These are phyloP conservation scores for Gymnocypris eckloni DNA, from an alignment of 2,797 vertebrate species.

Conservation along the genomic window DNA sequence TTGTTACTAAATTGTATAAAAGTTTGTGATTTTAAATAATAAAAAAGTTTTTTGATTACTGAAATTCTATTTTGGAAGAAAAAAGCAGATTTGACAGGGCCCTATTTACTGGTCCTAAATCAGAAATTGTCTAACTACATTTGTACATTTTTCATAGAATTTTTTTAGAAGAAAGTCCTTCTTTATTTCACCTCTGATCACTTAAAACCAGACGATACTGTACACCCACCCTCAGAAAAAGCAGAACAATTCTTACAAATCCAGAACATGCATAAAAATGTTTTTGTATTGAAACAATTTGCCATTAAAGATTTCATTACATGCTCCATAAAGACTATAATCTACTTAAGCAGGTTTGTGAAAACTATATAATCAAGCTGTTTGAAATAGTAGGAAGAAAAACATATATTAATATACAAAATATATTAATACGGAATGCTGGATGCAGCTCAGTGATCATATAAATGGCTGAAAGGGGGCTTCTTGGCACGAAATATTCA, in stretches of 20 bases:
- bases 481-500: slow-evolving; percentile 18
- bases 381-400: slow-evolving; percentile 42
- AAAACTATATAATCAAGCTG: slow-evolving; percentile 54
- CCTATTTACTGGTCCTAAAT: background rate
- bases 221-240: background rate
- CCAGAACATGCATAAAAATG: slow-evolving; percentile 50
- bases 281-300: slow-evolving; percentile 39
- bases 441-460: slow-evolving; percentile 31
- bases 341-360: slow-evolving; percentile 51
- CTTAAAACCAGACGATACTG: background rate
- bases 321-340: slow-evolving; percentile 61
- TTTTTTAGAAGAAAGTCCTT: no score
- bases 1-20: no score
- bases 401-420: background rate
- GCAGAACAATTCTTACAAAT: slow-evolving; percentile 32
- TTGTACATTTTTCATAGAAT: background rate
- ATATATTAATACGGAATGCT: background rate
- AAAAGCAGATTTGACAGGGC: no score
- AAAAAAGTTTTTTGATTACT: no score
- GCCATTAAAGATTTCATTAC: slow-evolving; percentile 61
- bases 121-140: background rate
- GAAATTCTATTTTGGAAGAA: background rate
- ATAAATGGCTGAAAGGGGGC: slow-evolving; percentile 23
- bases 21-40: no score
- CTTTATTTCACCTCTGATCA: background rate